Conservation (phyloP, 64 coral and sea anemone species). For the Pocillopora verrucosa region DNA sequence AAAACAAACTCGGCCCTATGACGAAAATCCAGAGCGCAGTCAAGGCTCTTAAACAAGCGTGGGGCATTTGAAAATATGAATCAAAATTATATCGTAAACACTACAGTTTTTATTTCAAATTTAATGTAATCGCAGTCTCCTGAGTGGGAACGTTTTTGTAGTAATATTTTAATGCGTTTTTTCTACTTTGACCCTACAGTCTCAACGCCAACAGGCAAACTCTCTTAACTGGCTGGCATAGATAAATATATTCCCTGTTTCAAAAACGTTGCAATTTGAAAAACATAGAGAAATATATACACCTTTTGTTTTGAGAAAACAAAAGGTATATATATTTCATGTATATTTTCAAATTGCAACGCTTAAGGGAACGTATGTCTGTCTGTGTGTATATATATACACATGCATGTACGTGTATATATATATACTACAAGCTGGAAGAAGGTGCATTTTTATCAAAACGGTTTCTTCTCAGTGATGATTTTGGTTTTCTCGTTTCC, state of each 20-base stretch:
- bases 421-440: too few relatives aligned
- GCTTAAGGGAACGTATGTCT: too few relatives aligned
- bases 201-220: not conserved
- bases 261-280: not conserved
- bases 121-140: not conserved
- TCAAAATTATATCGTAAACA: constrained; percentile 7
- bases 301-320: not conserved
- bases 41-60: constrained; percentile 84
- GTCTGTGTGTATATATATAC: too few relatives aligned
- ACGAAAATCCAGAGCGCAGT: constrained; percentile 95
- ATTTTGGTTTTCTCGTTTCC: too few relatives aligned
- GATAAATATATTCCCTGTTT: not conserved
- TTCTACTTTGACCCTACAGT: not conserved
- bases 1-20: constrained; percentile 94
- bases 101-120: constrained; percentile 31
- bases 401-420: too few relatives aligned
- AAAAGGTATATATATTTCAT: too few relatives aligned
- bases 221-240: not conserved
- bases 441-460: too few relatives aligned
- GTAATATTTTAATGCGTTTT: constrained; percentile 29
- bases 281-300: not conserved
- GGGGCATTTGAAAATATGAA: constrained; percentile 75
- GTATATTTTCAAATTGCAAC: too few relatives aligned
- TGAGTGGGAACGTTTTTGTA: constrained; percentile 21
- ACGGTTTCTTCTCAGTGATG: not conserved